A percentile compares a stretch with the other conserved stretches of the same genome.
Conservation (phyloP, 37 sponge, comb jelly and placozoan species). For the Ianthella basta region DNA sequence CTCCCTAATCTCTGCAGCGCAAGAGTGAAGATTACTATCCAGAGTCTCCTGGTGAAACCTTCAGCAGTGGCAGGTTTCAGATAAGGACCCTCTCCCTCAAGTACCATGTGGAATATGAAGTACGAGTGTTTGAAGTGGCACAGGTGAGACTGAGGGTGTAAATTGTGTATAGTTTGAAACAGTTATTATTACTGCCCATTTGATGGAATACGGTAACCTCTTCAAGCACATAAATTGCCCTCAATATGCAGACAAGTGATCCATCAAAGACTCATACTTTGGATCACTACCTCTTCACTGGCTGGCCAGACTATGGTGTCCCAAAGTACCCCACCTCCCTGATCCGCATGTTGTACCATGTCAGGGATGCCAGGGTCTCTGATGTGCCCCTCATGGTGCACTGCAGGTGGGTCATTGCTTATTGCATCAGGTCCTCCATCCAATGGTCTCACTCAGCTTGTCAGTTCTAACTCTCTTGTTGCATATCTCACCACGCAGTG, state of each 20-base stretch:
- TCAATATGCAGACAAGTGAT: too few species aligned
- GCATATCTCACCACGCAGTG: constrained; percentile 38
- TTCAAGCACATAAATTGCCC: too few species aligned
- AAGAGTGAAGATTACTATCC: constrained; percentile 8
- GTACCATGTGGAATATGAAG: constrained; percentile 17
- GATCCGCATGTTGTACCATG: not conserved
- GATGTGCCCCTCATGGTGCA: not conserved
- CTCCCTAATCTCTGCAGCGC: too few species aligned
- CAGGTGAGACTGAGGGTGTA: constrained; percentile 3
- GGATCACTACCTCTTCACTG: constrained; percentile 26
- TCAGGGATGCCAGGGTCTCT: not conserved
- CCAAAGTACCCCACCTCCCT: constrained; percentile 12
- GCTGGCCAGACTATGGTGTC: constrained; percentile 12
- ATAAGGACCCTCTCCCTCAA: constrained; percentile 4
- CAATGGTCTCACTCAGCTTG: too few species aligned
- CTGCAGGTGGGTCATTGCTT: constrained; percentile 20
- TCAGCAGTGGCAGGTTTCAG: not conserved
- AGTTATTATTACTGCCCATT: too few species aligned
- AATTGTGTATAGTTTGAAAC: too few species aligned
- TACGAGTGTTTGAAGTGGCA: not conserved
- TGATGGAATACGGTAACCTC: too few species aligned
- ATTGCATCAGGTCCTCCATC: too few species aligned
- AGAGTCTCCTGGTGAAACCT: not conserved
- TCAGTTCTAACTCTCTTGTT: too few species aligned
- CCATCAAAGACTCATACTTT: not conserved